Conservation (phyloP, 2,113 vertebrate genomes). For the Piprites chloris region DNA sequence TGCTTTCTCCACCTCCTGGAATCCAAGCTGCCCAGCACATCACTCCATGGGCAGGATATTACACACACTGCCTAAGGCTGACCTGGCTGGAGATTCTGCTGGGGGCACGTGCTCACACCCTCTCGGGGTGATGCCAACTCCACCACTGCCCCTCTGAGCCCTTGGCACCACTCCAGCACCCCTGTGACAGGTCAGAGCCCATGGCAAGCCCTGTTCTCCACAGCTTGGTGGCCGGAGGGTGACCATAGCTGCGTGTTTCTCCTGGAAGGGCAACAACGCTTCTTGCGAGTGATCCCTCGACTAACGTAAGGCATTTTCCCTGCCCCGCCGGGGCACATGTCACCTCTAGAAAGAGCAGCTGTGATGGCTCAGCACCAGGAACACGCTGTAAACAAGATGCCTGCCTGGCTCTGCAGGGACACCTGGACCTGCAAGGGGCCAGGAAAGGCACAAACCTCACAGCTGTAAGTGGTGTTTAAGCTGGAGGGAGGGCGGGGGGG, state of each 20-base stretch:
- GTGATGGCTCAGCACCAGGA: neutral
- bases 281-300: neutral
- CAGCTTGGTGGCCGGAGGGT: rapidly evolving
- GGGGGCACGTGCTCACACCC: neutral
- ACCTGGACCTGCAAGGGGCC: neutral
- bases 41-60: rapidly evolving
- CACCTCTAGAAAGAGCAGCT: neutral
- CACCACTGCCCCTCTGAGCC: rapidly evolving
- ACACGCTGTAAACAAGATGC: neutral
- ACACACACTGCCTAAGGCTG: neutral
- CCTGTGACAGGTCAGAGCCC: neutral
- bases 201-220: rapidly evolving
- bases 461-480: neutral
- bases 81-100: neutral
- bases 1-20: neutral
- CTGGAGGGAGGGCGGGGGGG: rapidly evolving
- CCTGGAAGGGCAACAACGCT: neutral
- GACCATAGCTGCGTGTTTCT: neutral
- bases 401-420: neutral
- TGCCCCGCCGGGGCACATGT: rapidly evolving
- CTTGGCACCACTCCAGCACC: neutral
- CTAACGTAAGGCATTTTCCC: neutral
- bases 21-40: neutral
- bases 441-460: neutral
- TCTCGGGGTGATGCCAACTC: neutral